Percentiles rank a stretch among this genome's conserved stretches.
Evolutionary conservation across 2,797 vertebrate species (phyloP).

Genomic region (Menidia menidia): DNA sequence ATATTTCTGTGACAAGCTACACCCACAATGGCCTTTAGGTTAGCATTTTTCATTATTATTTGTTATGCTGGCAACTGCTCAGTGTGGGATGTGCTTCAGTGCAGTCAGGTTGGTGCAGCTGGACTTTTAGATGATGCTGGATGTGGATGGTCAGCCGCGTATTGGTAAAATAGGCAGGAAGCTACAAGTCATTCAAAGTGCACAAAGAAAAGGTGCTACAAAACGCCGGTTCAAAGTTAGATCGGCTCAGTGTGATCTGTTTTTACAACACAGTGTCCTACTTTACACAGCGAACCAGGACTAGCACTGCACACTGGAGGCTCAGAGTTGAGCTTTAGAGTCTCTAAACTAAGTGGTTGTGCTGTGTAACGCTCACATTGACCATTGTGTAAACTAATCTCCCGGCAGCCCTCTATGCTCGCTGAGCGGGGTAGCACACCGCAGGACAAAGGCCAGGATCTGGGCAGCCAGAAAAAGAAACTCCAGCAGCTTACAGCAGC

Average conservation of each 20-base stretch:
- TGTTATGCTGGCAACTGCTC: constrained; percentile 39
- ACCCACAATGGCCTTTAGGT: constrained; percentile 42
- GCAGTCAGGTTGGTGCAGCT: constrained; percentile 20
- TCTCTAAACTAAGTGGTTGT: constrained; percentile 61
- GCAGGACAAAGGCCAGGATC: constrained; percentile 62
- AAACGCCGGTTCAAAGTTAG: constrained; percentile 26
- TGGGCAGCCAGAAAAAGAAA: constrained; percentile 77
- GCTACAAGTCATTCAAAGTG: constrained; percentile 47
- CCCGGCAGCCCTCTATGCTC: constrained; percentile 54
- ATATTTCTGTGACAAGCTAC: constrained; percentile 35
- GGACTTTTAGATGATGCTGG: constrained; percentile 37
- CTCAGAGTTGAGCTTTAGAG: constrained; percentile 57
- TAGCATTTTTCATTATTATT: neutral
- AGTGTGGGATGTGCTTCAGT: constrained; percentile 12
- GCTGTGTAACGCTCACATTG: constrained; percentile 55
- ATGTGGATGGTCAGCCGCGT: constrained; percentile 16
- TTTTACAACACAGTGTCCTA: constrained; percentile 32
- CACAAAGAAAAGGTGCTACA: constrained; percentile 21
- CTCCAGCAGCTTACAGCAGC: constrained; percentile 72
- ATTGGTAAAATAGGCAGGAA: constrained; percentile 37
- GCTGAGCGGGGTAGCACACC: constrained; percentile 29
- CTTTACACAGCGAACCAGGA: constrained; percentile 27
- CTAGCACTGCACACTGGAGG: constrained; percentile 23
- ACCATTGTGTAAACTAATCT: constrained; percentile 68
- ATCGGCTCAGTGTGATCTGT: constrained; percentile 27